A percentile compares a stretch with the other conserved stretches of the same genome.
Conservation (phyloP, 2,113 vertebrate species). For the Taxidea taxus region DNA sequence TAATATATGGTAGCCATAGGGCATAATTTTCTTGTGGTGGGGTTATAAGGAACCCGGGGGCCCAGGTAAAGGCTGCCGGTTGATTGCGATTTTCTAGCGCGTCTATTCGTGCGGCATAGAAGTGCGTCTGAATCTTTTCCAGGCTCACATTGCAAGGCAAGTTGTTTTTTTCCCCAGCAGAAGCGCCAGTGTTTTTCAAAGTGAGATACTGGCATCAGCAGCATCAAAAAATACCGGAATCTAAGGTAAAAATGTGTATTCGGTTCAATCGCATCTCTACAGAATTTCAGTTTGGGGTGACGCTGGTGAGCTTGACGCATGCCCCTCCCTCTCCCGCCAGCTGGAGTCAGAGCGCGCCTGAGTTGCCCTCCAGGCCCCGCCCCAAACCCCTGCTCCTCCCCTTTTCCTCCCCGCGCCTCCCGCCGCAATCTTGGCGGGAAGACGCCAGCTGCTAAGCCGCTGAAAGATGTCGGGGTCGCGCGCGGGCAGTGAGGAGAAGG, state of each 20-base stretch:
- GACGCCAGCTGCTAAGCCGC: neutral
- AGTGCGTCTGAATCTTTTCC: neutral
- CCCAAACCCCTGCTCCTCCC: neutral
- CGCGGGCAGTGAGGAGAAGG: neutral
- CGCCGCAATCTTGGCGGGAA: neutral
- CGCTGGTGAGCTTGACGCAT: too few species aligned
- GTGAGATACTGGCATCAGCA: neutral
- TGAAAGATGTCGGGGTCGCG: neutral
- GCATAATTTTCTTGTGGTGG: neutral
- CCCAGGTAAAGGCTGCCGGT: neutral
- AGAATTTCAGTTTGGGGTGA: neutral
- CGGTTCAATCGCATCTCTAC: neutral
- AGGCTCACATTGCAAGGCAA: neutral
- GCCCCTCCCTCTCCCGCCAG: fast-evolving
- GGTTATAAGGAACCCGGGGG: neutral
- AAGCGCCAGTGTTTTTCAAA: neutral
- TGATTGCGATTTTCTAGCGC: neutral
- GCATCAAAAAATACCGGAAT: neutral
- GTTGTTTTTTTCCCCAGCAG: neutral
- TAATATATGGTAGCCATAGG: neutral
- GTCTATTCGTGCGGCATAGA: neutral
- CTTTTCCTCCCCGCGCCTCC: neutral
- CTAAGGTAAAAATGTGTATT: neutral
- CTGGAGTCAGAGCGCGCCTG: fast-evolving
- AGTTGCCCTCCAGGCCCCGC: neutral